Base-by-base conservation (phyloP, 2,888 invertebrate genomes). In the Villa cingulata region DNA sequence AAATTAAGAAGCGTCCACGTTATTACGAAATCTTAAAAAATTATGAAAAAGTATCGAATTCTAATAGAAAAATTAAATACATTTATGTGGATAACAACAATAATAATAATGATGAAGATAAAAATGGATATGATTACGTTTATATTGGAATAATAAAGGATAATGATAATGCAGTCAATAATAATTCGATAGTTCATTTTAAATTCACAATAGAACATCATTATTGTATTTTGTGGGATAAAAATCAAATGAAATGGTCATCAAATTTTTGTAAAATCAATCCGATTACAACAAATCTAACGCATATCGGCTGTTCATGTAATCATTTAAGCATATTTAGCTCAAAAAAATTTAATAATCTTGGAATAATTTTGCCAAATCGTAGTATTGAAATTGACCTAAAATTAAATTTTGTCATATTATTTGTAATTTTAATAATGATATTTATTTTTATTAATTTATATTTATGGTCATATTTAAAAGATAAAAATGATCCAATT, bases 11-110 rank as follows among this genome's bases (percentile, higher is more conserved):
- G 6, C 52, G 39, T 7, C 59, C 60, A 6, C 48, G 51, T 17
- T 54, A 57, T 41, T 54, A 43, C 43, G 48, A 54, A 44, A 42
- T 59, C 7, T 14, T 17, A 4, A 36, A 44, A 4, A 36, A 44
- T 6, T 43, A 34, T 20, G 38, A 46, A 45, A 20, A 47, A 6
- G n/a, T 50, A 15, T 10, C 12, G 27, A 37, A 37, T 15, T 17
- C 15, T 7, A 17, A 23, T 9, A 37, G 27, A 18, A 17, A 32
- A 9, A 23, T 36, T 15, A 41, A 41, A 17, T 40, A 17, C 37
- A 7, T 9, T 32, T 15, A 41, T 18, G 7, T 15, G 20, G 41
- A 46, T 20, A 20, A 36, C 15, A 12, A 27, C 3, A 36, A 20
- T n/a, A n/a, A n/a, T n/a, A n/a, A n/a, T n/a, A n/a, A n/a, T n/a